phyloP scores from a whole-genome alignment of 2,888 invertebrate genomes.

The Diaprepes abbreviatus region DNA sequence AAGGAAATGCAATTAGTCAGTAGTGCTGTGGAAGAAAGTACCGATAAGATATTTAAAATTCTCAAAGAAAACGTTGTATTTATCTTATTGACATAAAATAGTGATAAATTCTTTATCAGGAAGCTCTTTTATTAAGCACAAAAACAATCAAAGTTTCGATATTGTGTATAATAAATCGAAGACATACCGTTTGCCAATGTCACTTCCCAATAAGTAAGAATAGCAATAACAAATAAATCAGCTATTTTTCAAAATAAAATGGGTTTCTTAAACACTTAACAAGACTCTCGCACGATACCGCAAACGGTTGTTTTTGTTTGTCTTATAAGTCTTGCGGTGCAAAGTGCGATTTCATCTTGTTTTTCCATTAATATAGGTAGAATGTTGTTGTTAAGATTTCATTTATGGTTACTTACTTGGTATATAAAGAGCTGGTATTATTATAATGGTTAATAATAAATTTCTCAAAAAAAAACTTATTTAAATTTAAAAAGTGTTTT shows the following conservation, averaged over 20 bases:
- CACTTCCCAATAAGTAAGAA: conserved; percentile 4
- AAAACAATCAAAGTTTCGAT: conserved; percentile 1
- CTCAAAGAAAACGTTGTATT: not conserved
- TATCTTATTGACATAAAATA: not conserved
- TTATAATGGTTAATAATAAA: too few relatives aligned
- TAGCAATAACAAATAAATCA: conserved; percentile 3
- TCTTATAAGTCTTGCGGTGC: conserved; percentile 10
- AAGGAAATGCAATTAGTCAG: too few relatives aligned
- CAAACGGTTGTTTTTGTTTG: conserved; percentile 24
- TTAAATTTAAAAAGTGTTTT: too few relatives aligned
- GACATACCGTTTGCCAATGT: not conserved
- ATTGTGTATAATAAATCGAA: not conserved
- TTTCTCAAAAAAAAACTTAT: too few relatives aligned
- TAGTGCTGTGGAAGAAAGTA: not conserved
- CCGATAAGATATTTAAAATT: not conserved
- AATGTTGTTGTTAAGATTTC: not conserved
- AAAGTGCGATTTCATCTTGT: conserved; percentile 9
- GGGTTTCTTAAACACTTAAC: conserved; percentile 15
- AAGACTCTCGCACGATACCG: conserved; percentile 8
- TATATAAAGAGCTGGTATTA: too few relatives aligned
- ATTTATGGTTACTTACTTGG: not conserved
- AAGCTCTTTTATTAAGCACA: not conserved
- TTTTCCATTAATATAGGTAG: conserved; percentile 5
- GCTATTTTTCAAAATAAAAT: conserved; percentile 14
- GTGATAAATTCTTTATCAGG: not conserved